These are phyloP conservation scores for Cathartes aura DNA, from an alignment of 2,113 vertebrate species.

Conservation along the genomic window DNA sequence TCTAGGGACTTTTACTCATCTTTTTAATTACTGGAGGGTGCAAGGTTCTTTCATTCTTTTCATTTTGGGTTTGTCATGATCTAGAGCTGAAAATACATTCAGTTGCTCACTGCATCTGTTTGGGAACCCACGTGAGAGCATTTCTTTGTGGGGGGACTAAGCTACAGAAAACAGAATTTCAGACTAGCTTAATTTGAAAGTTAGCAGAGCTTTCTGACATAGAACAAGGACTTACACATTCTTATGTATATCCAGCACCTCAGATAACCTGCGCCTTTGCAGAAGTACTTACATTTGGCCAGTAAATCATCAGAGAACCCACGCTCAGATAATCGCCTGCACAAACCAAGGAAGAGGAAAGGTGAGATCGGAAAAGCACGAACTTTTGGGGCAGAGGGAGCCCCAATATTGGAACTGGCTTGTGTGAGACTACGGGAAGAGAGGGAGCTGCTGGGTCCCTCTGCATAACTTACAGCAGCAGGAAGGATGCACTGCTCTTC, in stretches of 20 bases:
- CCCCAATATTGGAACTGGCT: neutral
- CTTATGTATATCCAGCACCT: neutral
- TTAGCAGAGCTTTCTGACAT: neutral
- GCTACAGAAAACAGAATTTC: neutral
- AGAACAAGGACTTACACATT: fast-evolving
- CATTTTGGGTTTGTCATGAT: neutral
- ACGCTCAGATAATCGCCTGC: neutral
- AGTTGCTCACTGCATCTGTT: neutral
- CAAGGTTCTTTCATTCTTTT: neutral
- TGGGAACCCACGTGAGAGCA: neutral
- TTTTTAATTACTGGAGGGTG: neutral
- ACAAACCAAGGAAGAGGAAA: neutral
- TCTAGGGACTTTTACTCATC: neutral
- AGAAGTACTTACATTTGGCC: neutral
- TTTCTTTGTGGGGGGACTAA: neutral
- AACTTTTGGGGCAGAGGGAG: neutral
- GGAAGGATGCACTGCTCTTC: neutral
- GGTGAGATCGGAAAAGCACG: neutral
- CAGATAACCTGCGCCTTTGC: neutral
- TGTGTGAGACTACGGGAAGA: neutral
- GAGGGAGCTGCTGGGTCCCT: neutral
- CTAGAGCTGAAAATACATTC: neutral
- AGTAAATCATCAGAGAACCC: too few species aligned
- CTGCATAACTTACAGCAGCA: fast-evolving
- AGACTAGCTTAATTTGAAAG: neutral